Percentiles rank a stretch among this genome's conserved stretches.
Evolutionary conservation across 1,140 invertebrate species (phyloP).

Genomic region (Drosophila insularis): DNA sequence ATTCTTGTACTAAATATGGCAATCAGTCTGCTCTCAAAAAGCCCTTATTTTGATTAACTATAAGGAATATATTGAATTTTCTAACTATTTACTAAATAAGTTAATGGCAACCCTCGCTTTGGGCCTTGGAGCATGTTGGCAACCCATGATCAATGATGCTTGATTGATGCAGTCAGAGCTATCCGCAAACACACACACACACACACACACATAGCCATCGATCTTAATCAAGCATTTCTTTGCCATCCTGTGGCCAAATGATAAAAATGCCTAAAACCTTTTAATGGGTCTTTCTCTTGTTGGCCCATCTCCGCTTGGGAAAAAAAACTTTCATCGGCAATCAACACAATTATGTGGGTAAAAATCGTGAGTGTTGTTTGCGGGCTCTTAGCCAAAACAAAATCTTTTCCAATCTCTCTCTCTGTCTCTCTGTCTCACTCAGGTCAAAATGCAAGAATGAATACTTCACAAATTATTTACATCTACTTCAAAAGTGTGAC

Average conservation of each 20-base stretch:
- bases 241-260: constrained; percentile 19
- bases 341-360: constrained; percentile 56
- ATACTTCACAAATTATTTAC: constrained; percentile 47
- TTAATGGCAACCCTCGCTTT: background rate
- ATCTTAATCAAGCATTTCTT: constrained; percentile 7
- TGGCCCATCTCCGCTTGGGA: constrained; percentile 3
- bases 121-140: constrained; percentile 11
- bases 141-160: constrained; percentile 28
- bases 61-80: too few relatives aligned
- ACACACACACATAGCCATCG: constrained; percentile 9
- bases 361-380: constrained; percentile 41
- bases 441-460: constrained; percentile 15
- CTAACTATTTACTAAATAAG: too few relatives aligned
- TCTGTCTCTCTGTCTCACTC: too few relatives aligned
- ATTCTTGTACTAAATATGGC: too few relatives aligned
- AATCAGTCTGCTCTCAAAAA: too few relatives aligned
- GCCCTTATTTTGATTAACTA: too few relatives aligned
- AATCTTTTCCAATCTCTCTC: too few relatives aligned
- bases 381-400: background rate
- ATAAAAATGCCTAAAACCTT: constrained; percentile 41
- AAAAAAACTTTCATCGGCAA: constrained; percentile 50
- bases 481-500: constrained; percentile 69
- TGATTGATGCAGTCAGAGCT: constrained; percentile 13
- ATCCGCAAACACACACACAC: constrained; percentile 33
- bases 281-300: constrained; percentile 20